phyloP scores from a whole-genome alignment of 2,797 vertebrate genomes.

The Poecilia wingei region DNA sequence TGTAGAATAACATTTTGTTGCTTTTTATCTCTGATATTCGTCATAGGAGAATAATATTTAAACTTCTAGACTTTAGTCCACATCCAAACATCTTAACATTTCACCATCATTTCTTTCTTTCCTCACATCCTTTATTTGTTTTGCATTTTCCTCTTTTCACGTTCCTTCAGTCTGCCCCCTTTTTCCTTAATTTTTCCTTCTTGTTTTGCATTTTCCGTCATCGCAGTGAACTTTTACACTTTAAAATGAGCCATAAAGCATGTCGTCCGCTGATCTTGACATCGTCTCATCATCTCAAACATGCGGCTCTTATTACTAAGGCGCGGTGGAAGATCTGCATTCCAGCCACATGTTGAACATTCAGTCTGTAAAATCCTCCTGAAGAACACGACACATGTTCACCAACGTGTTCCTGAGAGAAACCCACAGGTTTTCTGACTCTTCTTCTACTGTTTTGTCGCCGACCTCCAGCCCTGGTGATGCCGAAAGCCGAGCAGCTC shows the following conservation, averaged over 20 bases:
- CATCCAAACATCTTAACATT: neutral
- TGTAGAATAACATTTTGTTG: no score
- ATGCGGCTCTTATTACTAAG: conserved; percentile 35
- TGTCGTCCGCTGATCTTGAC: neutral
- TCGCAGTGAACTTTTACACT: neutral
- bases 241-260: neutral
- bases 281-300: conserved; percentile 34
- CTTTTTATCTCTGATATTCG: neutral
- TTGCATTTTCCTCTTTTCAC: neutral
- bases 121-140: neutral
- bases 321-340: conserved; percentile 70
- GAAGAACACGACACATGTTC: neutral
- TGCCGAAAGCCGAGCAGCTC: conserved; percentile 89
- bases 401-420: neutral
- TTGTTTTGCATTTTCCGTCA: neutral
- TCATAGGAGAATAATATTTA: neutral
- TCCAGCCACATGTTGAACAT: conserved; percentile 42
- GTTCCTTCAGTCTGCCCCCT: neutral
- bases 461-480: conserved; percentile 80
- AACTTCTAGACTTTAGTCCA: neutral
- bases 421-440: neutral
- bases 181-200: neutral
- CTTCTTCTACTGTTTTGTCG: neutral
- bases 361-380: neutral
- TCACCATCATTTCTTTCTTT: neutral